phyloP scores from a whole-genome alignment of 1,140 invertebrate genomes.

The Heliothis virescens region DNA sequence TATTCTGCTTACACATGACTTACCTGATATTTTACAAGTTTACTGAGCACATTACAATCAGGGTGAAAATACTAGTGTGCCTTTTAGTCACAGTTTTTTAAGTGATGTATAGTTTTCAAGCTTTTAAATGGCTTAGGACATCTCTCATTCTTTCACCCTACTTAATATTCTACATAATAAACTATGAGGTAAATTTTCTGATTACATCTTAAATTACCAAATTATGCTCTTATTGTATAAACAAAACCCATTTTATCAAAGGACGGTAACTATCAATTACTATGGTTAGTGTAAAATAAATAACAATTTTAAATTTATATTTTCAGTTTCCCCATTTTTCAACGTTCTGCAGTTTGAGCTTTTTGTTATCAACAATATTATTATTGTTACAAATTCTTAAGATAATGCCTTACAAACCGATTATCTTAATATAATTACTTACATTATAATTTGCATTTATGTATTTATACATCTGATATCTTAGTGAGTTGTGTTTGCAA shows the following conservation, averaged over 20 bases:
- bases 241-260: constrained; percentile 40
- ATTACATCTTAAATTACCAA: constrained; percentile 13
- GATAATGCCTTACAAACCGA: background rate
- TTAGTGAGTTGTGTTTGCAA: background rate
- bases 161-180: background rate
- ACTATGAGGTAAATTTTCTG: constrained; percentile 42
- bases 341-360: constrained; percentile 24
- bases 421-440: background rate
- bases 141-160: constrained; percentile 33
- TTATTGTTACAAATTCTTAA: background rate
- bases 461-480: background rate
- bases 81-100: constrained; percentile 2
- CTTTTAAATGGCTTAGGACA: constrained; percentile 8
- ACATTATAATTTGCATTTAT: constrained; percentile 15
- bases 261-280: constrained; percentile 55
- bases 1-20: background rate
- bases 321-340: background rate
- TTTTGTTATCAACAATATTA: background rate
- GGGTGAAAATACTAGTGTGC: background rate
- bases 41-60: constrained; percentile 34
- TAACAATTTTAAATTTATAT: background rate
- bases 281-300: constrained; percentile 3
- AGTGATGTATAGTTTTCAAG: background rate
- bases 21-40: background rate
- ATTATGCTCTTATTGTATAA: constrained; percentile 15